These are phyloP conservation scores for Norana najaformis DNA, from an alignment of 2,888 invertebrate genomes.

Conservation along the genomic window DNA sequence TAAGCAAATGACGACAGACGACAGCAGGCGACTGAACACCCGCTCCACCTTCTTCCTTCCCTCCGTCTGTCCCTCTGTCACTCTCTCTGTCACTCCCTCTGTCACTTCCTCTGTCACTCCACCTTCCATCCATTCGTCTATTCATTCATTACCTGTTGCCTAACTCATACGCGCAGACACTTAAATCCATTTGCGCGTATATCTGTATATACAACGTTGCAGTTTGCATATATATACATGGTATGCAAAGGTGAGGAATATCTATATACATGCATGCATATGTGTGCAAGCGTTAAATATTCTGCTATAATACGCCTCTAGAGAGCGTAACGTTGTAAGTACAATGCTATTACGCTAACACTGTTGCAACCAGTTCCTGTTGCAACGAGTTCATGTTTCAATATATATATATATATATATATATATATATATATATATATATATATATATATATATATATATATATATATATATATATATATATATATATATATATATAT, in stretches of 20 bases:
- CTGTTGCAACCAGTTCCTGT: no score
- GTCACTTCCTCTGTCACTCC: background rate
- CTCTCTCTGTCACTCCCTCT: background rate
- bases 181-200: background rate
- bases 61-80: background rate
- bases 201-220: background rate
- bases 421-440: background rate
- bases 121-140: background rate
- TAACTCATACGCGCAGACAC: background rate
- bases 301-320: no score
- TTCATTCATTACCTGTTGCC: background rate
- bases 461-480: background rate
- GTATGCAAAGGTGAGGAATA: background rate
- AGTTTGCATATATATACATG: background rate
- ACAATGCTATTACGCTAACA: no score
- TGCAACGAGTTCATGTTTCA: no score
- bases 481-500: background rate
- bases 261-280: no score
- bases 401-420: background rate
- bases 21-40: background rate
- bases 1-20: conserved; percentile 16
- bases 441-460: background rate
- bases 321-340: background rate
- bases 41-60: background rate
- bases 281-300: no score